Conservation (phyloP, 2,113 vertebrate species). For the Callipepla squamata region DNA sequence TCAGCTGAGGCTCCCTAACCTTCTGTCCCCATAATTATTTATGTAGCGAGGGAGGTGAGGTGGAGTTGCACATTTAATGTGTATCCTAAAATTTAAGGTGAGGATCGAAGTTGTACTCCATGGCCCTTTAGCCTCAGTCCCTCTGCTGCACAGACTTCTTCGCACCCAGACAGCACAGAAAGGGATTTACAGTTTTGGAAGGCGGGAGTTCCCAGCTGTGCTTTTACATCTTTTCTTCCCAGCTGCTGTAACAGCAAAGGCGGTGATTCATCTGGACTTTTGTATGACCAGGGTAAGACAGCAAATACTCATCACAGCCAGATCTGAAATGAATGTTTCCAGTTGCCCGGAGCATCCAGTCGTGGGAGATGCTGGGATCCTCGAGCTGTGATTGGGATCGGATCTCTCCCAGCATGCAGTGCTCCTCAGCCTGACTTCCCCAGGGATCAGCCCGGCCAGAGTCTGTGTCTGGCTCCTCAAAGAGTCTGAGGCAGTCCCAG, state of each 20-base stretch:
- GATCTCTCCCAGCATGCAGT: not conserved
- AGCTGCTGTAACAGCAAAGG: not conserved
- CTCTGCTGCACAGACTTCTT: not conserved
- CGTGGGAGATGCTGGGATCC: not conserved
- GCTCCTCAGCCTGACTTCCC: not conserved
- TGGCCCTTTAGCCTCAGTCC: constrained; percentile 35
- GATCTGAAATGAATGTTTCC: constrained; percentile 16
- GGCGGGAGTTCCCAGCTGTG: not conserved
- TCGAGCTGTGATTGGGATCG: not conserved
- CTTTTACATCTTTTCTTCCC: not conserved
- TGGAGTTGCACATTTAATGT: not conserved
- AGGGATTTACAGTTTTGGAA: not conserved
- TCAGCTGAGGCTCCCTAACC: constrained; percentile 47
- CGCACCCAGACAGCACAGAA: not conserved
- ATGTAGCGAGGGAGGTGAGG: constrained; percentile 42
- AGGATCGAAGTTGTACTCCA: constrained; percentile 37
- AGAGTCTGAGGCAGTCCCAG: not conserved
- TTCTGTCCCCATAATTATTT: constrained; percentile 61
- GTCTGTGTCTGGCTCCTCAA: accelerated
- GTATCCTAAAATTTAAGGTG: constrained; percentile 22
- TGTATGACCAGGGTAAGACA: not conserved
- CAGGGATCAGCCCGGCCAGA: not conserved
- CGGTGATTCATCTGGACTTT: not conserved
- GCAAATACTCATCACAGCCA: not conserved
- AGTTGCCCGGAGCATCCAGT: not conserved